A percentile compares a stretch with the other conserved stretches of the same genome.
Conservation (phyloP, 2,797 vertebrate species). For the Periparus ater region DNA sequence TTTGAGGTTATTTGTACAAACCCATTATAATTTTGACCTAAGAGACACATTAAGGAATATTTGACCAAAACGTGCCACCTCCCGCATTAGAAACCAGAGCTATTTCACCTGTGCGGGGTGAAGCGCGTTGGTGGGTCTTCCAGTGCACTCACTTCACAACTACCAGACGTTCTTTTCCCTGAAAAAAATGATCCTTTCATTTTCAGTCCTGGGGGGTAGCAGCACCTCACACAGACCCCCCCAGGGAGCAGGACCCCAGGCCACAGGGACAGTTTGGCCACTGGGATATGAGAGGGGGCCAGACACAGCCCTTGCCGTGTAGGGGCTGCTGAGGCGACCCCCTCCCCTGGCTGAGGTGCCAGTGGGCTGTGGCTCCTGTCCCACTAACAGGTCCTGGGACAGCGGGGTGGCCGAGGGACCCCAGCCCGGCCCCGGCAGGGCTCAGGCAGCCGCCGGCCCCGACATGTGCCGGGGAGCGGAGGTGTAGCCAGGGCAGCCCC, state of each 20-base stretch:
- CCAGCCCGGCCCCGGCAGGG: neutral
- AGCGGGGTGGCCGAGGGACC: neutral
- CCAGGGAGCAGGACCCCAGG: fast-evolving
- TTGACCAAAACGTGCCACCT: neutral
- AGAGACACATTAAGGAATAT: neutral
- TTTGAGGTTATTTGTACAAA: neutral
- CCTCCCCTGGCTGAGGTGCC: neutral
- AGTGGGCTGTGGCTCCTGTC: neutral
- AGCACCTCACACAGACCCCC: neutral
- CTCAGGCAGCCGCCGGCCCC: neutral
- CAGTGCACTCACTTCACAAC: conserved; percentile 47
- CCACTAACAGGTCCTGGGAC: neutral
- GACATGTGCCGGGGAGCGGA: neutral
- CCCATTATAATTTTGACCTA: neutral
- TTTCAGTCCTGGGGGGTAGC: neutral
- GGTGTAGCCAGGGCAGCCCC: neutral
- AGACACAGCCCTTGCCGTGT: fast-evolving
- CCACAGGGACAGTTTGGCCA: neutral
- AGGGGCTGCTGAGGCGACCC: neutral
- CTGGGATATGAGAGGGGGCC: neutral
- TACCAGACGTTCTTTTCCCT: conserved; percentile 36
- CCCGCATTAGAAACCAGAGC: neutral
- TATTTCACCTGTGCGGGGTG: conserved; percentile 51
- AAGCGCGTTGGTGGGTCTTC: neutral
- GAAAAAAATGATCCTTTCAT: conserved; percentile 14